Evolutionary conservation across 2,113 vertebrate genomes (phyloP), one percentile per base, ranked within the genome.

Genomic region (Erythrolamprus reginae): DNA sequence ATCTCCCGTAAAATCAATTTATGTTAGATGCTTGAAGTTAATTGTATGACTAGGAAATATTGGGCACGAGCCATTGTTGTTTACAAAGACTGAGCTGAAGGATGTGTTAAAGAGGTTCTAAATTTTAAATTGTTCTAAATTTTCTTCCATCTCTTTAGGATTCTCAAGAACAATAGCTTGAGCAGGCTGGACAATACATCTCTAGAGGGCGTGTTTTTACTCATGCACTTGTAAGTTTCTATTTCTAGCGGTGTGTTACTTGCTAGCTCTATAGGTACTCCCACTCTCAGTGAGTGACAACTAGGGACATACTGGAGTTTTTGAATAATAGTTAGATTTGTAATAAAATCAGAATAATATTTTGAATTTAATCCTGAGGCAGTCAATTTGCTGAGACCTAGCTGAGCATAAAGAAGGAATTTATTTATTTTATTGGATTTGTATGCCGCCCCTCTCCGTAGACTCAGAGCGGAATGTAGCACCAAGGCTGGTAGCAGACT

Each of bases 151-250:
- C 58, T 23, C 93, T 96, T 28, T 89, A 96, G 96, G 92, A 85
- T 95, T 56, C 93, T 97, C 70, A 93, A 83, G 82, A 88, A 90
- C 89, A 97, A 97, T 19, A 0, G 52, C 15, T 88, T 97, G 93
- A 90, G 0, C 4, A 65, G 53, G 45, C 89, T 97, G 90, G 89
- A 61, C 88, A 96, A 95, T 50, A 85, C 6, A 52, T 96, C 95
- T 0, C 95, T 96, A 91, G 92, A 96, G 89, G 95, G 95, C 82
- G 92, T 97, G 91, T 86, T 96, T 9, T 92, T 94, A 52, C 94
- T 97, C 48, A 93, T 92, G 91, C 86, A 95, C 91, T 92, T 97
- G 96, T 97, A 96, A 93, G 96, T 96, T 53, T 38, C 58, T 82
- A 5, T 51, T 84, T 84, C 70, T 28, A 42, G 53, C 33, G 61